Evolutionary conservation across 2,797 vertebrate species (phyloP), one percentile per base, ranked within the genome.

Genomic region (Eutrigla gurnardus): DNA sequence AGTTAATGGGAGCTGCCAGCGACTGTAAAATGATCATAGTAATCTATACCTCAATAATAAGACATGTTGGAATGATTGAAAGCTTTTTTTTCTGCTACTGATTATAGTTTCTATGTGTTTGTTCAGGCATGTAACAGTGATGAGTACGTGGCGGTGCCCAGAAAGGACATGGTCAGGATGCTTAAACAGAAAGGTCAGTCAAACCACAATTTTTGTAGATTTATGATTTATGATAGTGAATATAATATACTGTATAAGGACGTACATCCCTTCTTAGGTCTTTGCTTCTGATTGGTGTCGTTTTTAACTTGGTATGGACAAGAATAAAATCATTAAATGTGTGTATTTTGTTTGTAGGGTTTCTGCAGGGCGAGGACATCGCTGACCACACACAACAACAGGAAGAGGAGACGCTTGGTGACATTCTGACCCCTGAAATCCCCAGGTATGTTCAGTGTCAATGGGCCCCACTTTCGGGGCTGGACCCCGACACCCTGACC

Each of bases 121-220:
- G 60, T 84, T 6, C 85, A 96, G 97, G 95, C 91, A 0, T 97
- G 96, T 82, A 96, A 96, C 86, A 93, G 95, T 9, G 76, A 96
- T 83, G 90, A 93, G 82, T 96, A 97, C 61, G 87, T 95, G 87
- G 95, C 93, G 53, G 80, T 97, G 69, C 79, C 95, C 0, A 93
- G 91, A 77, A 91, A 94, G 43, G 84, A 88, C 80, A 96, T 97
- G 95, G 77, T 10, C 47, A 88, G 84, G 70, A 92, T 97, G 84
- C 78, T 96, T 66, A 69, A 78, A 78, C 74, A 83, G 58, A 90
- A 87, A 70, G 87, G 94, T 92, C 46, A 25, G 89, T 80, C 46
- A 42, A 64, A 33, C 37, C 17, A 59, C n/a, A 25, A 54, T 58
- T 45, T 37, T 6, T 14, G 5, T 1, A 7, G 2, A n/a, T n/a